Evolutionary conservation across 2,888 invertebrate species (phyloP), one percentile per base, ranked within the genome.

Genomic region (Macrosiphum euphorbiae): DNA sequence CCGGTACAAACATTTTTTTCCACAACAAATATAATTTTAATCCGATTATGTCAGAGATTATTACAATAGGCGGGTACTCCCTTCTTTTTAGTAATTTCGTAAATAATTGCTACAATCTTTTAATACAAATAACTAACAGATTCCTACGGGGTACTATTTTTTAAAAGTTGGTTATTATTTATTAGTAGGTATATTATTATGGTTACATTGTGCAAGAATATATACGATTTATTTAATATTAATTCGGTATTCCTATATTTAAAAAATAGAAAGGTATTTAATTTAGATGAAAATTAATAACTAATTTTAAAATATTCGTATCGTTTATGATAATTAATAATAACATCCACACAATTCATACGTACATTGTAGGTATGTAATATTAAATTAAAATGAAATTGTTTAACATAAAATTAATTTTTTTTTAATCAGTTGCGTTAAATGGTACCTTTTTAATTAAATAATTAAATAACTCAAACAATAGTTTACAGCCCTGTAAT

Each of bases 11-110:
- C 55, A 85, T n/a, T 85, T 52, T 89, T 41, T 35, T 85, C 28
- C 13, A 28, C 41, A 85, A 90, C 7, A 16, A n/a, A 90, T 16
- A 91, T 55, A 50, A 50, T 84, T 91, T 91, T 55, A 91, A 91
- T 91, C 91, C n/a, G 91, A 84, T 91, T 90, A 67, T 67, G 13
- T 90, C 10, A 78, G 35, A 78, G 78, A 20, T 35, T 78, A 78
- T 78, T 78, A 78, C 1, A 35, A 35, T 78, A 58, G 8, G n/a
- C n/a, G n/a, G n/a, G 8, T 58, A 58, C 41, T 28, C 28, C 41
- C 35, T 24, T 16, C 4, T 55, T 88, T 58, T 88, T 28, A 41
- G 8, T 24, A 41, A 55, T 88, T 88, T 35, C 24, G 4, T 85
- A 44, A 85, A 85, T 20, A 78, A 35, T 20, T 35, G 8, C 78